A percentile compares a stretch with the other conserved stretches of the same genome.
These are phyloP conservation scores for Propithecus coquereli DNA, from an alignment of 2,113 vertebrate genomes.

Conservation along the genomic window DNA sequence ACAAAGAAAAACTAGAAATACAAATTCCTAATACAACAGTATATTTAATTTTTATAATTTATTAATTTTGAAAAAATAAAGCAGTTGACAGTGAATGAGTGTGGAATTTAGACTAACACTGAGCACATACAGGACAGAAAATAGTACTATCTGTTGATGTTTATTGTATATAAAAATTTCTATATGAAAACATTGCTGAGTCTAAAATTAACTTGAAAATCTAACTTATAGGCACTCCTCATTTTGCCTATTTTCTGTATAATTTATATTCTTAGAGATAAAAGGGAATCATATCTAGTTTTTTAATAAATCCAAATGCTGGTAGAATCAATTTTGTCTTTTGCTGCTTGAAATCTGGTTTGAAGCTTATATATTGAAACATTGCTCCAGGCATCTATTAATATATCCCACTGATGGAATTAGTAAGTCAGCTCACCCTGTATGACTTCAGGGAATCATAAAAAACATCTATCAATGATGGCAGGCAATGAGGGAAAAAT, in stretches of 20 bases:
- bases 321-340: conserved; percentile 22
- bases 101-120: not conserved
- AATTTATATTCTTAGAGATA: conserved; percentile 8
- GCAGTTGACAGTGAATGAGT: not conserved
- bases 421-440: conserved; percentile 41
- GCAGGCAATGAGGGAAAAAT: conserved; percentile 63
- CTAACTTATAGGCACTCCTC: not conserved
- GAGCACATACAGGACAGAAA: not conserved
- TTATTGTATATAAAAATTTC: not conserved
- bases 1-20: not conserved
- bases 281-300: not conserved
- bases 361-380: conserved; percentile 47
- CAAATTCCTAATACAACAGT: not conserved
- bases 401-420: conserved; percentile 27
- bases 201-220: not conserved
- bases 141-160: not conserved
- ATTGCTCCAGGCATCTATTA: conserved; percentile 41
- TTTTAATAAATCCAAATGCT: conserved; percentile 21
- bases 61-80: not conserved
- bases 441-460: conserved; percentile 52
- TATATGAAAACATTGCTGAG: not conserved
- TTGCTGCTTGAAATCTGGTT: not conserved
- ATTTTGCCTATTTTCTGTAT: not conserved
- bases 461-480: conserved; percentile 60
- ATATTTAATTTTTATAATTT: not conserved